Conservation (phyloP, 2,113 vertebrate species). For the Podilymbus podiceps region DNA sequence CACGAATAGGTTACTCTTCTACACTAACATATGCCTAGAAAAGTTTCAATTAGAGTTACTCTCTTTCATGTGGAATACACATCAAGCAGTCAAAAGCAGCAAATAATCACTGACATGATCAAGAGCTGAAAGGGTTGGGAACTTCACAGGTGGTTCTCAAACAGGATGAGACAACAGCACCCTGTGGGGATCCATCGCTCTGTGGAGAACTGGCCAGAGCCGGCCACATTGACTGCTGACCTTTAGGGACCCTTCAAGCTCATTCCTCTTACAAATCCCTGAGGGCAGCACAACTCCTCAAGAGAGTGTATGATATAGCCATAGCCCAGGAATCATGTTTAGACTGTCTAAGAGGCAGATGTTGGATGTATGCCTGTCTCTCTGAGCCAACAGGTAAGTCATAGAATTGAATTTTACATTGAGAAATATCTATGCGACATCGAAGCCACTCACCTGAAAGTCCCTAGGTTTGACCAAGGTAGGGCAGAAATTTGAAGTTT, state of each 20-base stretch:
- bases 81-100: not conserved
- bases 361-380: accelerated
- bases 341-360: not conserved
- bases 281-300: not conserved
- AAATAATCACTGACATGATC: not conserved
- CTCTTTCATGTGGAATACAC: not conserved
- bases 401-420: not conserved
- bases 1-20: not conserved
- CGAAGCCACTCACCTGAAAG: not conserved
- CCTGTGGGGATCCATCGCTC: not conserved
- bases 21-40: not conserved
- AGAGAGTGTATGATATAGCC: not conserved
- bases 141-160: not conserved
- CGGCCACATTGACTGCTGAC: not conserved
- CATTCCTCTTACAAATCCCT: not conserved
- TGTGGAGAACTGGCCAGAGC: not conserved
- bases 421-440: not conserved
- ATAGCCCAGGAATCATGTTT: not conserved
- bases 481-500: not conserved
- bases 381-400: not conserved
- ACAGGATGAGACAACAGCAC: not conserved
- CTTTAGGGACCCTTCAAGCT: not conserved
- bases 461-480: not conserved
- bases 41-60: not conserved
- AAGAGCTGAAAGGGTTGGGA: not conserved